These are phyloP conservation scores for Latrodectus elegans DNA, from an alignment of 2,888 invertebrate species.

Conservation along the genomic window DNA sequence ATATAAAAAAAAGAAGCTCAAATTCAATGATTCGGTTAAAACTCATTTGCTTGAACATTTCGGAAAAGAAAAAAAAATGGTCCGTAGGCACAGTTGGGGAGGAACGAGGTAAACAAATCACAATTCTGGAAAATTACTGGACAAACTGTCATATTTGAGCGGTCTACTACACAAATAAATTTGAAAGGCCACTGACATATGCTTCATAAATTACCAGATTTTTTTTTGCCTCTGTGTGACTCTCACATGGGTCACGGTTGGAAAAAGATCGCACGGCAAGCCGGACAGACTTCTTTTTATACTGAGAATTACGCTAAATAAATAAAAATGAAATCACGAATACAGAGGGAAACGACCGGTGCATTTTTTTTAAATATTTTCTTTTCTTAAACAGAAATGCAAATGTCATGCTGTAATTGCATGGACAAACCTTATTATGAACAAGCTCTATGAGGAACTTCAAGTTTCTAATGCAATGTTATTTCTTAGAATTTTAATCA, in stretches of 20 bases:
- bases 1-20: background rate
- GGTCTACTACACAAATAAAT: conserved; percentile 54
- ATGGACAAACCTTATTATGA: too few relatives aligned
- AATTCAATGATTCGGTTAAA: conserved; percentile 5
- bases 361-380: background rate
- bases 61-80: background rate
- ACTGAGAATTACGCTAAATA: conserved; percentile 52
- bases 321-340: conserved; percentile 59
- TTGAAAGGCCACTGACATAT: conserved; percentile 55
- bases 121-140: conserved; percentile 46
- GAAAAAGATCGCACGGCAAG: conserved; percentile 55
- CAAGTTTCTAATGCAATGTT: too few relatives aligned
- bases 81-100: background rate
- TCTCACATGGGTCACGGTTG: conserved; percentile 50
- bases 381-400: background rate
- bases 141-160: conserved; percentile 34
- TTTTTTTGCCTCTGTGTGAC: conserved; percentile 9
- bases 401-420: too few relatives aligned
- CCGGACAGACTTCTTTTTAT: conserved; percentile 50
- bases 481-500: too few relatives aligned
- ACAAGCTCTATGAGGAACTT: too few relatives aligned
- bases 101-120: conserved; percentile 26
- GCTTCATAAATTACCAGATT: conserved; percentile 50
- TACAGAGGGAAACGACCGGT: conserved; percentile 43
- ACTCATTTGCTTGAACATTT: background rate